A percentile compares a stretch with the other conserved stretches of the same genome.
Evolutionary conservation across 2,113 vertebrate species (phyloP).

Genomic region (Leucoraja erinaceus): DNA sequence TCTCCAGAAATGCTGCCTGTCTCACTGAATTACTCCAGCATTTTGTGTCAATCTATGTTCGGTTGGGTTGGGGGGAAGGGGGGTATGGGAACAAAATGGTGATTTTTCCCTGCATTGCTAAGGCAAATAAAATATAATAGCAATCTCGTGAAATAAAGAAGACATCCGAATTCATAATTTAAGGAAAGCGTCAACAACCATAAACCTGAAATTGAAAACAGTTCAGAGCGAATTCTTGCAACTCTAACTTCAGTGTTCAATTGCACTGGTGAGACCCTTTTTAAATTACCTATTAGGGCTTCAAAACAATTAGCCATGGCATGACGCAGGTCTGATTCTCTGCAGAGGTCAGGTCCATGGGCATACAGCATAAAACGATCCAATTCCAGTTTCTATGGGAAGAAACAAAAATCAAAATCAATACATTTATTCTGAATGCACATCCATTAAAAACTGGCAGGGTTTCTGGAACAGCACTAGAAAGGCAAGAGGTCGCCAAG

Average conservation of each 20-base stretch:
- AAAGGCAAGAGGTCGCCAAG: background rate
- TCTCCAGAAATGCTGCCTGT: no score
- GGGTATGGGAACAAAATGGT: no score
- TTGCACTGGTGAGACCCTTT: background rate
- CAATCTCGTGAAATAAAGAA: background rate
- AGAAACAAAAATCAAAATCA: constrained; percentile 27
- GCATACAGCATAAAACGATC: constrained; percentile 98
- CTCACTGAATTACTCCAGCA: no score
- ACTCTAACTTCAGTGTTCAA: background rate
- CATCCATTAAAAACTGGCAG: background rate
- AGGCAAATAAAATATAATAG: background rate
- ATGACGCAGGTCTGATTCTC: constrained; percentile 92
- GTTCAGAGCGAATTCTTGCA: background rate
- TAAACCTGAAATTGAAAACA: background rate
- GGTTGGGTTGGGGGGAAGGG: no score
- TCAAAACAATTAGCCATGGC: constrained; percentile 99
- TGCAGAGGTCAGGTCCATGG: constrained; percentile 91
- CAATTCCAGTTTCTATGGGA: constrained; percentile 84
- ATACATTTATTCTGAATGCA: background rate
- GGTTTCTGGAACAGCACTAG: background rate
- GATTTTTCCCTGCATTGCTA: no score
- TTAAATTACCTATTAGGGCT: constrained; percentile 82
- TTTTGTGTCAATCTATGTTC: no score
- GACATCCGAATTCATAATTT: background rate
- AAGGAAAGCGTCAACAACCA: background rate